Conservation (phyloP, 1,140 invertebrate species). For the Meloidogyne exigua region DNA sequence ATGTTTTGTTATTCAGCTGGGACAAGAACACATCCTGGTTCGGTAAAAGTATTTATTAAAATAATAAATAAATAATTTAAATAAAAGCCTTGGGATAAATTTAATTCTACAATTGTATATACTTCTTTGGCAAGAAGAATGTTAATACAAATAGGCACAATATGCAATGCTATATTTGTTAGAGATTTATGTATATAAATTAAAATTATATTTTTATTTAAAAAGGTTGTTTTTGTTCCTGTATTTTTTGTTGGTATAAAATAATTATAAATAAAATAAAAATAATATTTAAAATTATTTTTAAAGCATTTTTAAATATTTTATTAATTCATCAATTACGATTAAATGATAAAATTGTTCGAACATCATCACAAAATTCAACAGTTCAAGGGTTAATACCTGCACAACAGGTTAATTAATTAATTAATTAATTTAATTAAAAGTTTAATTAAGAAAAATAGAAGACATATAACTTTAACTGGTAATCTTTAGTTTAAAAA, state of each 20-base stretch:
- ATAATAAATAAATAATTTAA: neutral
- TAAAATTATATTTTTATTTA: conserved; percentile 13
- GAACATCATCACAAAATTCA: conserved; percentile 38
- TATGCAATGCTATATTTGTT: conserved; percentile 59
- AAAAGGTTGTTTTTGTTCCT: conserved; percentile 58
- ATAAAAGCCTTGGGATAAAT: conserved; percentile 18
- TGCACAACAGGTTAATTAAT: conserved; percentile 44
- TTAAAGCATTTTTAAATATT: conserved; percentile 49
- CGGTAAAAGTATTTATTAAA: conserved; percentile 34
- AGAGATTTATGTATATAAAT: neutral
- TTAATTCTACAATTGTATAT: conserved; percentile 13
- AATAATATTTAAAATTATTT: neutral
- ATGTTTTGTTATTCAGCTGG: conserved; percentile 59
- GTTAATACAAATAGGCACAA: conserved; percentile 55
- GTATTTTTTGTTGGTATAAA: conserved; percentile 52
- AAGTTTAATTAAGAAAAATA: conserved; percentile 47
- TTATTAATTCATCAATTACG: conserved; percentile 49
- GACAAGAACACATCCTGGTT: conserved; percentile 34
- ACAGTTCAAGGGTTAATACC: conserved; percentile 37
- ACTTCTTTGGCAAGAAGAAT: conserved; percentile 39
- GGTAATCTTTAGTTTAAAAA: neutral
- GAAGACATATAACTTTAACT: conserved; percentile 50
- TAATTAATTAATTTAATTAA: neutral
- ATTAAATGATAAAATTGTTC: conserved; percentile 40
- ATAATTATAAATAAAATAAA: neutral